Evolutionary conservation across 1,140 invertebrate species (phyloP).

Genomic region (Doryteuthis pealeii): DNA sequence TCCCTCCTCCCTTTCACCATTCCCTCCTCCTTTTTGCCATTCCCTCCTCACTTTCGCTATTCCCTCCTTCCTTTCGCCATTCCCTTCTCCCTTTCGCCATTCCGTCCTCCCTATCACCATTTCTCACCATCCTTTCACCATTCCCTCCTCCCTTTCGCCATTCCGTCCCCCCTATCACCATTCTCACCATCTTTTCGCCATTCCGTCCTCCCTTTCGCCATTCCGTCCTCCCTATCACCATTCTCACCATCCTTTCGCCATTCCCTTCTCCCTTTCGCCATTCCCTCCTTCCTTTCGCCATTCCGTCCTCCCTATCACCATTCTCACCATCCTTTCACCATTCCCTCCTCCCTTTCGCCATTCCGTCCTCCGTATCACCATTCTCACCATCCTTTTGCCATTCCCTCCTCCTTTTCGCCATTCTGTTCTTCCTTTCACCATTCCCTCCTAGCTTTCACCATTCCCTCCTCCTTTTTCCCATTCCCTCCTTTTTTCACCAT

Average conservation of each 20-base stretch:
- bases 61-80: neutral
- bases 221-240: no score
- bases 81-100: neutral
- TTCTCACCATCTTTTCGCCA: neutral
- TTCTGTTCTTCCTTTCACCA: neutral
- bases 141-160: neutral
- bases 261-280: no score
- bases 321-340: neutral
- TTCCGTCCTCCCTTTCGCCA: slow-evolving; percentile 11
- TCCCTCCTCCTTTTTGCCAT: neutral
- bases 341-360: neutral
- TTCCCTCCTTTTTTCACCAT: slow-evolving; percentile 16
- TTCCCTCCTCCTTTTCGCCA: slow-evolving; percentile 15
- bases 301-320: neutral
- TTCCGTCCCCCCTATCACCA: neutral
- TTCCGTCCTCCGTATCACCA: slow-evolving; percentile 9
- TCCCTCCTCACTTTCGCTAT: neutral
- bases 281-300: neutral
- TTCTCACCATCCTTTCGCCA: no score
- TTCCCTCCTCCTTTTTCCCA: neutral
- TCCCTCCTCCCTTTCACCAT: neutral
- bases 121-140: no score
- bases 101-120: neutral
- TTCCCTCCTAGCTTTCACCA: slow-evolving; percentile 10
- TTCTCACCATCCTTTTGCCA: neutral